These are phyloP conservation scores for Caranx ignobilis DNA, from an alignment of 2,113 vertebrate species.

Conservation along the genomic window DNA sequence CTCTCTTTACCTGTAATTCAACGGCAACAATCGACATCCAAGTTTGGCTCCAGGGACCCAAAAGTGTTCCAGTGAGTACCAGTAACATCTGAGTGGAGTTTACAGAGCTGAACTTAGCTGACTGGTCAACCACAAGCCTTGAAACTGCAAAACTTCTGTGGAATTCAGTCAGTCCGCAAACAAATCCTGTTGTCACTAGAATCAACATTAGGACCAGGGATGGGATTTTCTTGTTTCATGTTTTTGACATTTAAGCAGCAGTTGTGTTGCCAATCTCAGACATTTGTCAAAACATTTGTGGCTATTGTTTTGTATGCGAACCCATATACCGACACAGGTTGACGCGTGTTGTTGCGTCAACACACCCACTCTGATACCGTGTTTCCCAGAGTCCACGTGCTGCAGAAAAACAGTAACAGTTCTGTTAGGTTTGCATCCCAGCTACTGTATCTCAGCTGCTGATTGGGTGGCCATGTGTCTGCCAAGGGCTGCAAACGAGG, in stretches of 20 bases:
- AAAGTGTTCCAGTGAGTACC: background rate
- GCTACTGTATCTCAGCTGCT: background rate
- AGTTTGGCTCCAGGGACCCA: background rate
- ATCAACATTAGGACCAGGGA: conserved; percentile 22
- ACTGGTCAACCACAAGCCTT: conserved; percentile 48
- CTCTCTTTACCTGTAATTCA: conserved; percentile 23
- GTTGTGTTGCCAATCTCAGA: conserved; percentile 6
- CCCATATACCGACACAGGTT: background rate
- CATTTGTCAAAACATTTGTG: conserved; percentile 18
- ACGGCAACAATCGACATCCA: background rate
- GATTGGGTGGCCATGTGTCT: background rate
- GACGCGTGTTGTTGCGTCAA: conserved; percentile 20
- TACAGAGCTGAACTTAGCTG: conserved; percentile 12
- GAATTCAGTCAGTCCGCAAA: conserved; percentile 44
- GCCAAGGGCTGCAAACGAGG: background rate
- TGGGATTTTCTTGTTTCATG: conserved; percentile 11
- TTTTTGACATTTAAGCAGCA: conserved; percentile 32
- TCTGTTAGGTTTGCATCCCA: background rate
- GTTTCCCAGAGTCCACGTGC: background rate
- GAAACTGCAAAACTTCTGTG: conserved; percentile 20
- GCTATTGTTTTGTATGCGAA: conserved; percentile 6
- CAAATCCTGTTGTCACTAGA: conserved; percentile 28
- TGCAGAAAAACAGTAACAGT: background rate
- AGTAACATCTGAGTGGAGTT: conserved; percentile 57
- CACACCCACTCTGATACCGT: background rate